Evolutionary conservation across 2,113 vertebrate genomes (phyloP).

Genomic region (Apus apus): DNA sequence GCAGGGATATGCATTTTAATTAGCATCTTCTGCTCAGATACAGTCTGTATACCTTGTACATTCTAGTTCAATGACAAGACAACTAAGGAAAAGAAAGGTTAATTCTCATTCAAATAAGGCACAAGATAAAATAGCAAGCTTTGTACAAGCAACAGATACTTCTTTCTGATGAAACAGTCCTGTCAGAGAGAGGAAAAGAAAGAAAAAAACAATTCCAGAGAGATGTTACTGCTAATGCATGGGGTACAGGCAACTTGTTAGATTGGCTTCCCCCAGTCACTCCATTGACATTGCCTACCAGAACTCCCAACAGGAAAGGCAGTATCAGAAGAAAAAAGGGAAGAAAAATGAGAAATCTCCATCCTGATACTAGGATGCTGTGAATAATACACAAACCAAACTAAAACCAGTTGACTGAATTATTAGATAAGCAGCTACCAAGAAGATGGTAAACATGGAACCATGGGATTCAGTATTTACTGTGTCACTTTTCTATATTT

Average conservation of each 20-base stretch:
- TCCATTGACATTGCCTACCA: accelerated
- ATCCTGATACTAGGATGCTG: accelerated
- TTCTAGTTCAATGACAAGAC: not conserved
- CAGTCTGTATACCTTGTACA: not conserved
- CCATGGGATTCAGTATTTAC: not conserved
- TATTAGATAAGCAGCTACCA: not conserved
- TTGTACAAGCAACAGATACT: not conserved
- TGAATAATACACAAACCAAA: not conserved
- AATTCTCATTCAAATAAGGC: not conserved
- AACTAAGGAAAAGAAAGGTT: not conserved
- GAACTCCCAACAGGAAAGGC: not conserved
- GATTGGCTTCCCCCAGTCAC: not conserved
- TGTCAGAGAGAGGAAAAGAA: not conserved
- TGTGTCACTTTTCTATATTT: not conserved
- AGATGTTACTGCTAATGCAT: accelerated
- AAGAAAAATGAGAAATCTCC: not conserved
- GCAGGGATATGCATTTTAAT: not conserved
- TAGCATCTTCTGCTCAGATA: not conserved
- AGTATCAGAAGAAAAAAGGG: not conserved
- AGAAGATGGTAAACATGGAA: not conserved
- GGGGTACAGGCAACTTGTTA: accelerated
- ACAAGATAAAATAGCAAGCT: not conserved
- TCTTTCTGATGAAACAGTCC: not conserved
- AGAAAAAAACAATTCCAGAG: not conserved
- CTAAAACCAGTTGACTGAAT: not conserved